phyloP scores from a whole-genome alignment of 2,888 invertebrate genomes.

The Oligia latruncula region DNA sequence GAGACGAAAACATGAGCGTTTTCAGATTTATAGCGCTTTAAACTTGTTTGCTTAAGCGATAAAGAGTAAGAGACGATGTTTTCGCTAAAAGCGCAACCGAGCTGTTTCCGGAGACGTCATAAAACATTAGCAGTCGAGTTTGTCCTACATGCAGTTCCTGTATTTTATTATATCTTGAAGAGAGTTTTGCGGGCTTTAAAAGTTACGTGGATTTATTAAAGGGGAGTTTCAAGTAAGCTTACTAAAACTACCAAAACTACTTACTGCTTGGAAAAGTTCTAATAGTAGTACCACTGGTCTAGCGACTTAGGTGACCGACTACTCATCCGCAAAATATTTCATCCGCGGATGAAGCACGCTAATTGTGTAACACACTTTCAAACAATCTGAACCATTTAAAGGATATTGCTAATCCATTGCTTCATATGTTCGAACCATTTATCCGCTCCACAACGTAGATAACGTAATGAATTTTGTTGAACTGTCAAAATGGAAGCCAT shows the following conservation, averaged over 20 bases:
- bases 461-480: no score
- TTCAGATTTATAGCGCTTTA: conserved; percentile 22
- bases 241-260: background rate
- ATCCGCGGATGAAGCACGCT: no score
- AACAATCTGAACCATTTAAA: no score
- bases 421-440: no score
- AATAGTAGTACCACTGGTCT: background rate
- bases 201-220: background rate
- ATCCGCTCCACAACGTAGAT: no score
- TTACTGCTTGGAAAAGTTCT: background rate
- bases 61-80: conserved; percentile 35
- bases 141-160: conserved; percentile 42
- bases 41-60: conserved; percentile 31
- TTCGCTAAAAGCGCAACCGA: conserved; percentile 33
- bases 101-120: conserved; percentile 17
- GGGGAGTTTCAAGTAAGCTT: background rate
- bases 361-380: no score
- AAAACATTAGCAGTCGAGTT: conserved; percentile 33
- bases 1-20: background rate
- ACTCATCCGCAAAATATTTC: no score
- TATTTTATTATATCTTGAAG: conserved; percentile 25
- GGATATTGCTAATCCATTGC: no score
- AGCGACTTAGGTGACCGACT: no score
- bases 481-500: no score
- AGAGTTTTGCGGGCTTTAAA: background rate